phyloP scores from a whole-genome alignment of 2,888 invertebrate genomes.

The Strigamia maritima region DNA sequence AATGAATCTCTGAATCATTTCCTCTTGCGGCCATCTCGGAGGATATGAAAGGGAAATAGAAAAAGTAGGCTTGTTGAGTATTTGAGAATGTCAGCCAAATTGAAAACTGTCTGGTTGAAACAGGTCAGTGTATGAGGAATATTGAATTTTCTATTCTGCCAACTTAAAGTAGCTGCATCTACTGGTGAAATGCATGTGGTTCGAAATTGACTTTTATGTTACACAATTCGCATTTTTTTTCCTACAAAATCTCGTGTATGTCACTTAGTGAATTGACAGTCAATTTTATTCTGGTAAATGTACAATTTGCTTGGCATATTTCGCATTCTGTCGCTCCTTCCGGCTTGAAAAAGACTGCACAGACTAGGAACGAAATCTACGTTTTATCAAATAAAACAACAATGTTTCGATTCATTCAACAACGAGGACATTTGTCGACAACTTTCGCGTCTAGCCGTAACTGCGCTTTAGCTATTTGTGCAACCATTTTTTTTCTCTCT shows the following conservation, averaged over 20 bases:
- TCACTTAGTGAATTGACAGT: slow-evolving; percentile 32
- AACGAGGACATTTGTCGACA: too few relatives aligned
- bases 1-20: not conserved
- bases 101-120: slow-evolving; percentile 28
- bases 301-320: slow-evolving; percentile 17
- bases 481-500: too few relatives aligned
- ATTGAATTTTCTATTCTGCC: slow-evolving; percentile 31
- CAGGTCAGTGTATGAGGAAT: slow-evolving; percentile 28
- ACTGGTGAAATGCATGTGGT: slow-evolving; percentile 23
- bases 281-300: slow-evolving; percentile 30
- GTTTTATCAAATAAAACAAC: too few relatives aligned
- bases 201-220: slow-evolving; percentile 22
- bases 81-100: slow-evolving; percentile 28
- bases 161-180: slow-evolving; percentile 17
- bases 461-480: too few relatives aligned
- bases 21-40: not conserved
- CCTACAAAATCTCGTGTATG: slow-evolving; percentile 8
- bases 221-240: slow-evolving; percentile 8
- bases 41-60: slow-evolving; percentile 24
- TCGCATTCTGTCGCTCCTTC: not conserved
- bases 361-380: too few relatives aligned
- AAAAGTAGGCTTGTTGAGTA: slow-evolving; percentile 31
- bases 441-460: too few relatives aligned
- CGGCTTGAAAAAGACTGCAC: not conserved
- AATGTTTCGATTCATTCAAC: too few relatives aligned